A percentile compares a stretch with the other conserved stretches of the same genome.
Evolutionary conservation across 2,797 vertebrate species (phyloP).

Genomic region (Intellagama lesueurii): DNA sequence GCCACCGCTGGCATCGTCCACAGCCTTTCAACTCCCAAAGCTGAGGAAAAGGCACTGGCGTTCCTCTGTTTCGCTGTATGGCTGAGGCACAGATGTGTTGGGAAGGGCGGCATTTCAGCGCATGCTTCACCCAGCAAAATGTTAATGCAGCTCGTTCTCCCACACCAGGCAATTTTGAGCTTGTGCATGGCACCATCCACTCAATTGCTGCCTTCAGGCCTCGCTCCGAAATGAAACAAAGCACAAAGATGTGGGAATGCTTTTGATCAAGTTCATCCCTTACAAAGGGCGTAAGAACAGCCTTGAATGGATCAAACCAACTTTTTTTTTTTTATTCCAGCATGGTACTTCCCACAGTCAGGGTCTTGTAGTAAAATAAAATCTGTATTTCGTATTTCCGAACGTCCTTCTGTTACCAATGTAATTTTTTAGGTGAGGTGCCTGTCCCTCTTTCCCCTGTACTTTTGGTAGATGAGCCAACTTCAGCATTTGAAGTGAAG

Average conservation of each 20-base stretch:
- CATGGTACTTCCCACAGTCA: not conserved
- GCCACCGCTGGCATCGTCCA: conserved; percentile 53
- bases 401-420: not conserved
- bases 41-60: conserved; percentile 33
- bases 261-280: not conserved
- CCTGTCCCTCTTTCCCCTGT: not conserved
- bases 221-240: not conserved
- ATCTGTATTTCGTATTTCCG: not conserved
- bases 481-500: too few species aligned
- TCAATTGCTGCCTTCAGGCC: not conserved
- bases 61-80: conserved; percentile 31
- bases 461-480: not conserved
- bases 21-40: conserved; percentile 43
- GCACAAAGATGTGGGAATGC: too few species aligned
- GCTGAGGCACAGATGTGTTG: conserved; percentile 30
- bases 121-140: not conserved
- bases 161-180: not conserved
- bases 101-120: not conserved
- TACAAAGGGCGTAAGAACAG: not conserved
- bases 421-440: not conserved
- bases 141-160: too few species aligned
- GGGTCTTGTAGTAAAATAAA: too few species aligned
- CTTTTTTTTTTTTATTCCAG: not conserved
- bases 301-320: not conserved
- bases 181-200: not conserved